Evolutionary conservation across 2,797 vertebrate genomes (phyloP), one percentile per base, ranked within the genome.

Genomic region (Artibeus lituratus): DNA sequence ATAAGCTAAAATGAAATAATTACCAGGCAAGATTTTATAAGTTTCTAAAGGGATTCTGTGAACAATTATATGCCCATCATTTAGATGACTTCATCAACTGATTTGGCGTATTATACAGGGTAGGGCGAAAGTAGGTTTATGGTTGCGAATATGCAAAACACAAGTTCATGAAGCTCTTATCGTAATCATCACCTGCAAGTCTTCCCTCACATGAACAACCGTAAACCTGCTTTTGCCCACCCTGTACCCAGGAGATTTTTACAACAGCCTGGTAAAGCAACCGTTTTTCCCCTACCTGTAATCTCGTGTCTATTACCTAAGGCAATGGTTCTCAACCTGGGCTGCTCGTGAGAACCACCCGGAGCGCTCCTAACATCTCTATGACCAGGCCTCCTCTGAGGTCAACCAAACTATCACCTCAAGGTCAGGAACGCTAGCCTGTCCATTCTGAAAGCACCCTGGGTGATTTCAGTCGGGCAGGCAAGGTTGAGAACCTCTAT

Each of bases 31-130:
- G 12, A 72, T 51, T 65, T 82, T 76, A 12, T 11, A 19, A 12
- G 37, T 16, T 47, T 76, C 18, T 77, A 21, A 67, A 85, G 18
- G 12, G 57, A 78, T 55, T 22, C 12, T 69, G 21, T 78, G n/a
- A 92, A 18, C 1, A 37, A 29, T 32, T 37, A 5, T 47, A 55
- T 37, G 16, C 37, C 37, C 44, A 15, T 21, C 37, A 35, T 77
- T 37, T 77, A 44, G 16, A 53, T 29, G 16, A 21, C 15, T 39
- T 87, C 22, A 11, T 44, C 0, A 35, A 11, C 29, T 21, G 2
- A 16, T 3, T 37, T 3, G 2, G 26, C n/a, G 6, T 10, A 53
- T 70, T 59, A 2, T 2, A 12, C 47, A 77, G 0, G 3, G 47
- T 22, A 19, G 73, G 47, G 74, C 74, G 14, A 35, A 35, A 76